These are phyloP conservation scores for Synergus umbraculus DNA, from an alignment of 2,888 invertebrate species.

Conservation along the genomic window DNA sequence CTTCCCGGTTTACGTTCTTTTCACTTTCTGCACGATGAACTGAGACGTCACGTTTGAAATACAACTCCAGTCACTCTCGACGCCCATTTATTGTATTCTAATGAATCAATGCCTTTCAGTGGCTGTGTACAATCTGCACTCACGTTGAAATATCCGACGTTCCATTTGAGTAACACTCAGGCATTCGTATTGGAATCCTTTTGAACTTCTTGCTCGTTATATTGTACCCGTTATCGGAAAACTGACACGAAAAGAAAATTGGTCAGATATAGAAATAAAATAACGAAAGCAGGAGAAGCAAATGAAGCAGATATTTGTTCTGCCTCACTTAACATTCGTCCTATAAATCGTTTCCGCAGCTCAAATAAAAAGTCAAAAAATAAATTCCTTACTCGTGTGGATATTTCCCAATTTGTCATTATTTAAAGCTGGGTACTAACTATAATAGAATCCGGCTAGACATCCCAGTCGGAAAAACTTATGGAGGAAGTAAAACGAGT, in stretches of 20 bases:
- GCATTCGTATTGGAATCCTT: constrained; percentile 27
- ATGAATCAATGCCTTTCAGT: constrained; percentile 4
- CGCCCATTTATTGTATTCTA: constrained; percentile 28
- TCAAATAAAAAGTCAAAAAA: background rate
- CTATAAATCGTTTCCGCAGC: no score
- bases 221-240: constrained; percentile 16
- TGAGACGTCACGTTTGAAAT: constrained; percentile 1
- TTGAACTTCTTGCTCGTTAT: constrained; percentile 39
- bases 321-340: no score
- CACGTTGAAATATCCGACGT: constrained; percentile 1
- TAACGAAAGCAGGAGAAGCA: background rate
- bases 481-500: no score
- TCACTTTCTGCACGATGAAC: background rate
- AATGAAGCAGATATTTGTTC: background rate
- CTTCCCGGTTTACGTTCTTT: background rate
- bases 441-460: no score
- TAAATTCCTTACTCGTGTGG: background rate
- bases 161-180: background rate
- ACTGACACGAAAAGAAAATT: constrained; percentile 1
- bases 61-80: background rate
- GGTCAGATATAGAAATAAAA: constrained; percentile 8
- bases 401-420: no score
- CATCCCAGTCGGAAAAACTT: no score
- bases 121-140: background rate
- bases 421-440: no score